Evolutionary conservation across 2,797 vertebrate genomes (phyloP).

Genomic region (Ispidina picta): DNA sequence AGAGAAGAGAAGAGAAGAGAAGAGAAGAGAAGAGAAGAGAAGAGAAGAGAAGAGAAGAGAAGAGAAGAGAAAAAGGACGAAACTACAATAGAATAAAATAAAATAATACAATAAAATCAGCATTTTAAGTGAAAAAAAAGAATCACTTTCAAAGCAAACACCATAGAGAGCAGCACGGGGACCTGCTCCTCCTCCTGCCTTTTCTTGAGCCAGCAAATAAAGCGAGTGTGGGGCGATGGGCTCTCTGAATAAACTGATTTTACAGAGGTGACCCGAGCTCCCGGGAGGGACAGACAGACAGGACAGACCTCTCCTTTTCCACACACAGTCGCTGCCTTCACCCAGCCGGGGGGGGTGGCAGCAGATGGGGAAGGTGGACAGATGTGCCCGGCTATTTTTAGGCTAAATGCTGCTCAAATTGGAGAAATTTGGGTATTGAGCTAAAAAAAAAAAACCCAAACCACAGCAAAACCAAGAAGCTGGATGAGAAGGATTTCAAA

Average conservation of each 20-base stretch:
- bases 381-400: slow-evolving; percentile 39
- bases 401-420: background rate
- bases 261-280: background rate
- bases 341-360: background rate
- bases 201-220: background rate
- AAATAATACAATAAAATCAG: background rate
- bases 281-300: rapidly evolving
- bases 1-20: too few species aligned
- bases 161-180: background rate
- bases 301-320: background rate
- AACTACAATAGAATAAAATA: too few species aligned
- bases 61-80: too few species aligned
- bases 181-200: background rate
- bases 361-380: background rate
- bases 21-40: background rate
- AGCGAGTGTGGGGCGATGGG: background rate
- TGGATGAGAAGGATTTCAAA: background rate
- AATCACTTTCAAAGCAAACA: background rate
- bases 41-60: background rate
- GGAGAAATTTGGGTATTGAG: background rate
- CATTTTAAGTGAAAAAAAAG: background rate
- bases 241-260: background rate
- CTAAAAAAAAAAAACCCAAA: background rate
- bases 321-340: background rate
- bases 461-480: background rate